phyloP scores from a whole-genome alignment of 2,113 vertebrate genomes.

The Arvicanthis niloticus region DNA sequence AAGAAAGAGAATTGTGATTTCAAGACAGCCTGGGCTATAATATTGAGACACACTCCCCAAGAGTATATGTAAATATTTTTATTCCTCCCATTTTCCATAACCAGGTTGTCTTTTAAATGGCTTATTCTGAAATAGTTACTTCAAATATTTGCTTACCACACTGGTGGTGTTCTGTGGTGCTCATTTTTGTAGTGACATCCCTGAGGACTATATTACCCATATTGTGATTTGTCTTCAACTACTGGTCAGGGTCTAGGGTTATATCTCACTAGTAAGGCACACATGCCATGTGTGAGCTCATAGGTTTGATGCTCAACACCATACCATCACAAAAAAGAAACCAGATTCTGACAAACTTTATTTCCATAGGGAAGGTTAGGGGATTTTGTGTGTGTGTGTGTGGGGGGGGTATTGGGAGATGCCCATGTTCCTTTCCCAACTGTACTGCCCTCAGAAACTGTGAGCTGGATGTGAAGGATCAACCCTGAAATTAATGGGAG shows the following conservation, averaged over 20 bases:
- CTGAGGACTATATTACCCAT: background rate
- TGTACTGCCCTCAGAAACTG: background rate
- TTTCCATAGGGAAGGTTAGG: background rate
- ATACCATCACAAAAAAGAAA: background rate
- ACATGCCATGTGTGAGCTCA: background rate
- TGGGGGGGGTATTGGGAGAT: background rate
- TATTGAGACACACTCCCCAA: background rate
- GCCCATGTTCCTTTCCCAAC: background rate
- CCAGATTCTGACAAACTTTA: background rate
- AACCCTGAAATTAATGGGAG: background rate
- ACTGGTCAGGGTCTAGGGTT: background rate
- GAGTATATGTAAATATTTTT: background rate
- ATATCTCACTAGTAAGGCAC: background rate
- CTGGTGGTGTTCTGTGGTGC: background rate
- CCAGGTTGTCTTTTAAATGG: conserved; percentile 1
- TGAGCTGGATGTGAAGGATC: background rate
- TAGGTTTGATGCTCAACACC: background rate
- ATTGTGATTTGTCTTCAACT: background rate
- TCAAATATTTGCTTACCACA: background rate
- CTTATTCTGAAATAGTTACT: background rate
- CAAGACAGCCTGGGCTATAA: background rate
- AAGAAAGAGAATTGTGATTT: background rate
- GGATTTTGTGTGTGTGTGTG: background rate
- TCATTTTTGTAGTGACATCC: background rate
- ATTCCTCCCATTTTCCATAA: background rate